Evolutionary conservation across 2,113 vertebrate genomes (phyloP).

Genomic region (Vidua macroura): DNA sequence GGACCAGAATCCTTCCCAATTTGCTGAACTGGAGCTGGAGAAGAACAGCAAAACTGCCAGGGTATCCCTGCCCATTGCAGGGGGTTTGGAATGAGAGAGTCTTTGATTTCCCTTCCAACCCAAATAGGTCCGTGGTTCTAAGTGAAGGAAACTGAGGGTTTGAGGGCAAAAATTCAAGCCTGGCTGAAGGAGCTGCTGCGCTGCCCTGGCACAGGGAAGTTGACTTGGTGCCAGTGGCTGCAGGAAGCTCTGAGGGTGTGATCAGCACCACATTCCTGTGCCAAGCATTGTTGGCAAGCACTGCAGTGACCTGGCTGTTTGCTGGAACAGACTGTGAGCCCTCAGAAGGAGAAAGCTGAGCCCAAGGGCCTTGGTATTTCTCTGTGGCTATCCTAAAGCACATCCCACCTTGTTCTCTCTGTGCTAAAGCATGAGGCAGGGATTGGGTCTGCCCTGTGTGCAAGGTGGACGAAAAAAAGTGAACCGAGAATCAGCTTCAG

Average conservation of each 20-base stretch:
- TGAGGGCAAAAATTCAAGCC: not conserved
- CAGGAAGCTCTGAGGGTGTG: constrained; percentile 33
- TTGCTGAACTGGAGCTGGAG: not conserved
- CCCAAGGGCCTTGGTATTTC: not conserved
- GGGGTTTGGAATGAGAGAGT: accelerated
- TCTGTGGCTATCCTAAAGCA: not conserved
- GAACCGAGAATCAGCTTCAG: not conserved
- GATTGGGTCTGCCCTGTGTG: accelerated
- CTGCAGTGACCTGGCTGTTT: not conserved
- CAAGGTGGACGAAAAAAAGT: not conserved
- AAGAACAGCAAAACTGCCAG: not conserved
- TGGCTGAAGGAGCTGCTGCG: not conserved
- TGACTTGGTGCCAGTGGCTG: not conserved
- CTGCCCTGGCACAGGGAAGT: not conserved
- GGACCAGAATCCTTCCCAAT: not conserved
- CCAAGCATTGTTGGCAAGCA: not conserved
- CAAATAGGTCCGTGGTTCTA: not conserved
- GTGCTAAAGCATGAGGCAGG: not conserved
- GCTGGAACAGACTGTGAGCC: not conserved
- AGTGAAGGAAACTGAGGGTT: not conserved
- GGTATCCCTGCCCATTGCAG: not conserved
- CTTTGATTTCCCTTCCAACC: not conserved
- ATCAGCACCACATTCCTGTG: not conserved
- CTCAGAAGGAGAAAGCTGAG: not conserved
- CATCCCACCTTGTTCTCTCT: not conserved